A percentile compares a stretch with the other conserved stretches of the same genome.
phyloP scores from a whole-genome alignment of 2,113 vertebrate genomes.

The Philantomba maxwellii region DNA sequence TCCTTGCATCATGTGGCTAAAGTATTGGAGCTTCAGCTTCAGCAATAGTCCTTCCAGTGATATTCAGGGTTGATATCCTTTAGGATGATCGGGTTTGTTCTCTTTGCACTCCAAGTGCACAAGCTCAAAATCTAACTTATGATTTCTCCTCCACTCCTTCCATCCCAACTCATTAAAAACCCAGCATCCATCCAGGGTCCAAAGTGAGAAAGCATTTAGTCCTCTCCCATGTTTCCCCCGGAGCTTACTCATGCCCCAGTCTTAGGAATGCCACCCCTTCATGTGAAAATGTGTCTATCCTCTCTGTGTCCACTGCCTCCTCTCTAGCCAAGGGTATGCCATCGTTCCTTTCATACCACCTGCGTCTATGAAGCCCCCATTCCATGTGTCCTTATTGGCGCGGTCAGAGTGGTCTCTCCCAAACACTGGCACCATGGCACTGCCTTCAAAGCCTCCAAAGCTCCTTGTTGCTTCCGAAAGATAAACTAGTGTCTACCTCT shows the following conservation, averaged over 20 bases:
- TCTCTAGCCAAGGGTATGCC: not conserved
- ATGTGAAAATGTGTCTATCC: not conserved
- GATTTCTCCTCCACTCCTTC: not conserved
- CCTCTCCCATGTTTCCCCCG: rapidly evolving
- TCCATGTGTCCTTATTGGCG: not conserved
- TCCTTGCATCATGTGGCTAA: not conserved
- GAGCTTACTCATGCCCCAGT: not conserved
- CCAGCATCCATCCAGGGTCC: not conserved
- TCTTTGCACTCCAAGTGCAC: not conserved
- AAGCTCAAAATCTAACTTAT: not conserved
- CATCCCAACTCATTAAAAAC: not conserved
- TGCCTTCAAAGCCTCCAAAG: not conserved
- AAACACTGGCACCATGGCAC: not conserved
- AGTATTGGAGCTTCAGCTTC: not conserved
- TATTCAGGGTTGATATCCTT: not conserved
- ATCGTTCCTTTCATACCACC: not conserved
- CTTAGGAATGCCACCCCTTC: not conserved
- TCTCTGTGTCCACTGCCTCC: not conserved
- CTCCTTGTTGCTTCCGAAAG: not conserved
- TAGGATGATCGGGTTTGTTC: not conserved
- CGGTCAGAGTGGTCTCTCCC: not conserved
- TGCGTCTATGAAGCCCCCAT: not conserved
- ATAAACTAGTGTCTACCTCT: not conserved
- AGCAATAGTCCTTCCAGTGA: not conserved
- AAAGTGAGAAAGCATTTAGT: not conserved